Evolutionary conservation across 2,797 vertebrate species (phyloP), one percentile per base, ranked within the genome.

Genomic region (Gambelia wislizenii): DNA sequence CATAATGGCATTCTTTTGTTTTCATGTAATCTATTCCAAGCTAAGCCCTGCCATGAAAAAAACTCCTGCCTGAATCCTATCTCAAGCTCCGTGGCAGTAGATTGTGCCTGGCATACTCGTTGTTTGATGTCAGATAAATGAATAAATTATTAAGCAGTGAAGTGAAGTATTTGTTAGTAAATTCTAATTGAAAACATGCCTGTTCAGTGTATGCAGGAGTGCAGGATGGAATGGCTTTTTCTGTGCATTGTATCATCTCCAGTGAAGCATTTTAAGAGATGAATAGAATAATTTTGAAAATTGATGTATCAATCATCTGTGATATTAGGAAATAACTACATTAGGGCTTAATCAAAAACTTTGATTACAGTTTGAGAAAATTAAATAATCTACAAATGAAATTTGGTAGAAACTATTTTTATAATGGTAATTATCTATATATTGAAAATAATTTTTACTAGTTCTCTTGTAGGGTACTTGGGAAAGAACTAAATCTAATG

Each of bases 401-500:
- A 42, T 10, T 13, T 84, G 76, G 85, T 86, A 72, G 16, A 85
- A 89, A 6, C 78, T 52, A 6, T 91, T 20, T 47, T 30, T 27
- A 81, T 14, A 30, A 82, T 12, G 27, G 22, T 72, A 49, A 18
- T 47, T 47, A 70, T n/a, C 5, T 39, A 20, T 83, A 39, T 36
- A 84, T 36, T 49, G 42, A n/a, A 47, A 52, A 47, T 16, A 14
- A 54, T n/a, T n/a, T n/a, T n/a, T n/a, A n/a, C n/a, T n/a, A n/a
- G n/a, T n/a, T n/a, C n/a, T 22, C 44, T 25, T 44, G 87, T n/a
- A 39, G 61, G 79, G 27, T 2, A 69, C 25, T 87, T 85, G 80
- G 67, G 42, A 78, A 39, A 16, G 27, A 83, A 52, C 0, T 2
- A 69, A n/a, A 80, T 89, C 70, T 42, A 16, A 14, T 14, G 9